Evolutionary conservation across 1,140 invertebrate species (phyloP).

Genomic region (Saccostrea echinata): DNA sequence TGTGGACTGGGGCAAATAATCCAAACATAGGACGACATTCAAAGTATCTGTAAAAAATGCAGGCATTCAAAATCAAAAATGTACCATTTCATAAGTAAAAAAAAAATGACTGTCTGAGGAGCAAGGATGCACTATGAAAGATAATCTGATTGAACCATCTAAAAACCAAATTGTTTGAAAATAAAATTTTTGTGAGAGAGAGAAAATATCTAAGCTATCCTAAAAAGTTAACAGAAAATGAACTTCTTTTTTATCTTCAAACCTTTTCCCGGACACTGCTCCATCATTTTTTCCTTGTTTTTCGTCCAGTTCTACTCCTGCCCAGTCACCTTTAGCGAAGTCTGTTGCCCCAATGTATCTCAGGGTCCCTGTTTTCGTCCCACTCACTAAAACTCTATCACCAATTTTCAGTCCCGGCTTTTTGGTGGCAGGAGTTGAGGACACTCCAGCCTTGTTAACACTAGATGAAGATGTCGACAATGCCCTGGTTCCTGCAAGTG

Average conservation of each 20-base stretch:
- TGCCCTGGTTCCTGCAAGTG: constrained; percentile 15
- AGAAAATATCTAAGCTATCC: background rate
- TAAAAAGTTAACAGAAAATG: background rate
- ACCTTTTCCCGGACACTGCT: constrained; percentile 88
- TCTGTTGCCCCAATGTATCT: constrained; percentile 91
- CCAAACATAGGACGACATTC: constrained; percentile 93
- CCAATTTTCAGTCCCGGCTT: constrained; percentile 85
- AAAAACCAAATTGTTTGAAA: background rate
- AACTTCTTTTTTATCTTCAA: constrained; percentile 43
- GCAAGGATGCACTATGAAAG: too few relatives aligned
- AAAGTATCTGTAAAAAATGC: constrained; percentile 92
- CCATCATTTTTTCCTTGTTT: constrained; percentile 97
- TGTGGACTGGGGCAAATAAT: constrained; percentile 92
- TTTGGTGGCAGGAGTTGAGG: constrained; percentile 42
- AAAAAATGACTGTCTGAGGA: too few relatives aligned
- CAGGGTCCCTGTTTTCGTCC: constrained; percentile 92
- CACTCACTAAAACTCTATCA: constrained; percentile 94
- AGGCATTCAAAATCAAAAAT: background rate
- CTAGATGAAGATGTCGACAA: constrained; percentile 60
- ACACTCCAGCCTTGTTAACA: constrained; percentile 63
- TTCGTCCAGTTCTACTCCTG: constrained; percentile 96
- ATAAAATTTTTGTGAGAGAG: background rate
- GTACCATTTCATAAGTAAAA: too few relatives aligned
- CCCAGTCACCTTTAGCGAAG: constrained; percentile 95
- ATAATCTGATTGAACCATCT: background rate